Base-by-base conservation (phyloP, 2,113 vertebrate species). In the Propithecus coquereli region DNA sequence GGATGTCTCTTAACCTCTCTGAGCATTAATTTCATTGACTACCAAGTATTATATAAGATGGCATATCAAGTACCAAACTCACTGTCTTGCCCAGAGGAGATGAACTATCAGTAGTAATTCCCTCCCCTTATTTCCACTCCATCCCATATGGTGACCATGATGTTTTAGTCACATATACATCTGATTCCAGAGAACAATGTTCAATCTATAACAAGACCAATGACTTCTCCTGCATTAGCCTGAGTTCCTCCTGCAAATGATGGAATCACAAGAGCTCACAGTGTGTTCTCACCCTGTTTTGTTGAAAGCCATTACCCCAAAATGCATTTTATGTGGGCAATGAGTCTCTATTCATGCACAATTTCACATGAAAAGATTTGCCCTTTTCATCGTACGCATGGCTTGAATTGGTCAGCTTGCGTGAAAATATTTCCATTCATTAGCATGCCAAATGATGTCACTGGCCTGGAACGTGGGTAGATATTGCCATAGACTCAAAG, bases 301-400 rank as follows among this genome's bases (percentile, higher is more conserved):
- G 94, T 97, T 97, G 96, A 97, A 97, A 97, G 63, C 80, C 83
- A 92, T 97, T 97, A 96, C 63, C 92, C 94, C 70, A 94, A 96
- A 97, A 97, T 94, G 87, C 96, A 82, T 96, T 94, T 97, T 96
- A 92, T 0, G 83, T 94, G 92, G 87, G 95, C 97, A 97, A 90
- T 97, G 97, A 97, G 95, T 96, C 96, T 97, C 97, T 98, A 92
- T 97, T 98, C 95, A 97, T 95, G 96, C 95, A 96, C 97, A 97
- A 97, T 98, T 98, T 97, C 97, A 97, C 97, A 95, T 96, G 96
- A 97, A 97, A 98, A 97, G 96, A 94, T 97, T 94, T 98, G 94
- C 96, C 96, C 97, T 98, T 97, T 96, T 97, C 92, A 94, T 97
- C 5, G 70, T 95, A 97, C 1, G 96, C 97, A 97, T 97, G 97